These are phyloP conservation scores for Synergus umbraculus DNA, from an alignment of 2,888 invertebrate genomes.

Conservation along the genomic window DNA sequence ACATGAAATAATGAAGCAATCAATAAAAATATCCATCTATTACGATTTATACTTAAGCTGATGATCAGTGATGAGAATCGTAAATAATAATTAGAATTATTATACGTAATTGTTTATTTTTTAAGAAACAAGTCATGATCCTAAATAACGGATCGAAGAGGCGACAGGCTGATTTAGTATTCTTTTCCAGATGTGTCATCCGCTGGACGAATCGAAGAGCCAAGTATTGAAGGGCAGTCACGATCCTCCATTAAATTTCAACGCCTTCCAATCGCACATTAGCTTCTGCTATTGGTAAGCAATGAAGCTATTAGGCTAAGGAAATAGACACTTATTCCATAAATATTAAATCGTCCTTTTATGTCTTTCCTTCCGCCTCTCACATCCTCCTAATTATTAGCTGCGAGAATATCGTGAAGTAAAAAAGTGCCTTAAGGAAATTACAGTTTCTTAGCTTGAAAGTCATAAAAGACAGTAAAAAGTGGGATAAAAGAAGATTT, in stretches of 20 bases:
- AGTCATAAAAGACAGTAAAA: neutral
- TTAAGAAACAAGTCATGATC: neutral
- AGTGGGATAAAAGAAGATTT: neutral
- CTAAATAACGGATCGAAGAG: neutral
- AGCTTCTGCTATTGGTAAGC: neutral
- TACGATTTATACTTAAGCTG: too few relatives aligned
- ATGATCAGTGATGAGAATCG: too few relatives aligned
- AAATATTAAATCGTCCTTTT: constrained; percentile 14
- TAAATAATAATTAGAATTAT: neutral
- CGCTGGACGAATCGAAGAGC: constrained; percentile 57
- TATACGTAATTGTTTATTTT: too few relatives aligned
- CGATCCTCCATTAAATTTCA: constrained; percentile 18
- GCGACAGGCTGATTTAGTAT: constrained; percentile 68
- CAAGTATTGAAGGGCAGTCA: constrained; percentile 15
- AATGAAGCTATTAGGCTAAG: neutral
- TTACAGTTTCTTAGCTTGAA: neutral
- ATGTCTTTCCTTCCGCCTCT: constrained; percentile 12
- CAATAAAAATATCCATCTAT: too few relatives aligned
- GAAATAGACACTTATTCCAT: constrained; percentile 9
- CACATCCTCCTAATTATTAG: neutral
- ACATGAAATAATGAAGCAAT: too few relatives aligned
- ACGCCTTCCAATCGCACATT: neutral
- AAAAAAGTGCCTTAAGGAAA: neutral
- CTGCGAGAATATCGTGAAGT: too few relatives aligned
- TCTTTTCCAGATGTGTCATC: constrained; percentile 72